phyloP scores from a whole-genome alignment of 2,113 vertebrate species.

The Pluvianellus socialis region DNA sequence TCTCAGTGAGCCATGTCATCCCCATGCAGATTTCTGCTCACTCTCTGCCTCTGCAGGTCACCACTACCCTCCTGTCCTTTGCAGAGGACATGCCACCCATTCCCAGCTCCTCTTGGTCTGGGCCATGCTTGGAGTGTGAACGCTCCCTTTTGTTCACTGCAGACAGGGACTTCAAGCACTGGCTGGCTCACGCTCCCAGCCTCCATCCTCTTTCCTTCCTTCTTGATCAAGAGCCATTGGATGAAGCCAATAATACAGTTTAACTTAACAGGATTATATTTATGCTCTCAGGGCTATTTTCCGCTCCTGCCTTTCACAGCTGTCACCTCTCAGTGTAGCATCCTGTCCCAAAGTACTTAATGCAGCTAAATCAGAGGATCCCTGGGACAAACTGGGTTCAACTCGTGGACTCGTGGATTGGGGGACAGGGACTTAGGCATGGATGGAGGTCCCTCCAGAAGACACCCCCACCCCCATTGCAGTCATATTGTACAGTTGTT shows the following conservation, averaged over 20 bases:
- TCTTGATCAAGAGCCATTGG: background rate
- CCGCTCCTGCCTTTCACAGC: background rate
- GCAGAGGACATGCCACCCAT: background rate
- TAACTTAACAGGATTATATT: background rate
- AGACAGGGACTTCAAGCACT: background rate
- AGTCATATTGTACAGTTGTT: background rate
- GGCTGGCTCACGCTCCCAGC: background rate
- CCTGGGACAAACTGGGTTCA: too few relatives aligned
- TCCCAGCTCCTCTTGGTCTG: background rate
- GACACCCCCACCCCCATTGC: background rate
- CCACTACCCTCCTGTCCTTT: background rate
- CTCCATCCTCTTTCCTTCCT: background rate
- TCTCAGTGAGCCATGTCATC: background rate
- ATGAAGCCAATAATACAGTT: background rate
- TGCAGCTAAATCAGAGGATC: background rate
- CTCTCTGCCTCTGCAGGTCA: background rate
- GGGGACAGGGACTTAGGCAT: background rate
- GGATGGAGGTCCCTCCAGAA: background rate
- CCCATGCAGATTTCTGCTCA: background rate
- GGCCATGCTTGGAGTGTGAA: background rate
- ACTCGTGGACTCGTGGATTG: background rate
- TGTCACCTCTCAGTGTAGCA: background rate
- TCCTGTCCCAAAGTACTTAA: background rate
- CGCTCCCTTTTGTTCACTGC: rapidly evolving
- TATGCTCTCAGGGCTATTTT: background rate